These are phyloP conservation scores for Antheraea mylitta DNA, from an alignment of 1,140 invertebrate genomes.

Conservation along the genomic window DNA sequence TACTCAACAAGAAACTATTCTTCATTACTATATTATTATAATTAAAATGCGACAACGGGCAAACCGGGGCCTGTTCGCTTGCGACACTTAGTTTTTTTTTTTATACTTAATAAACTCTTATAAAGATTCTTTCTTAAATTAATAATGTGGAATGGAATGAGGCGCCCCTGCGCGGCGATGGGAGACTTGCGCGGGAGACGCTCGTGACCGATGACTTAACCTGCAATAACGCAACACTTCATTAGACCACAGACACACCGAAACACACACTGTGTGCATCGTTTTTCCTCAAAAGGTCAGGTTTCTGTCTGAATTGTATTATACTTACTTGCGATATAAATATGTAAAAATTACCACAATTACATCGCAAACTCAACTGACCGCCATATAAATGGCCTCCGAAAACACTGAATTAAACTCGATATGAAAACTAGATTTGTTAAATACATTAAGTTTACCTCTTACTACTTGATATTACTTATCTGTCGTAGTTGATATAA, in stretches of 20 bases:
- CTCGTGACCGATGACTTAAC: constrained; percentile 72
- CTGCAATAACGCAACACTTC: constrained; percentile 39
- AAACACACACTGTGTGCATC: no score
- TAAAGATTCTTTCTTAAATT: constrained; percentile 71
- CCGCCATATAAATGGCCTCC: no score
- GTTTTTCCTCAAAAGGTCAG: no score
- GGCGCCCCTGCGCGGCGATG: constrained; percentile 55
- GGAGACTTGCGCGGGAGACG: constrained; percentile 49
- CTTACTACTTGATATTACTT: no score
- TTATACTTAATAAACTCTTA: constrained; percentile 68
- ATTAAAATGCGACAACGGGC: constrained; percentile 55
- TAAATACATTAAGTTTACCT: no score
- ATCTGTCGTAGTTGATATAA: no score
- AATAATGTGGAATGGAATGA: constrained; percentile 76
- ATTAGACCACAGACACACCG: constrained; percentile 6
- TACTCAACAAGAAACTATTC: constrained; percentile 74
- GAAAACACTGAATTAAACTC: no score
- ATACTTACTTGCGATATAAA: no score
- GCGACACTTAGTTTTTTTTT: constrained; percentile 49
- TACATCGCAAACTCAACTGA: no score
- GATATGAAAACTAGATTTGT: no score
- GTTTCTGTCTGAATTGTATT: no score
- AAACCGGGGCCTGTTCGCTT: constrained; percentile 42
- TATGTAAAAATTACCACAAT: no score
- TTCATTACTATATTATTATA: constrained; percentile 75